Conservation (phyloP, 2,888 invertebrate species). For the Papilio demoleus region DNA sequence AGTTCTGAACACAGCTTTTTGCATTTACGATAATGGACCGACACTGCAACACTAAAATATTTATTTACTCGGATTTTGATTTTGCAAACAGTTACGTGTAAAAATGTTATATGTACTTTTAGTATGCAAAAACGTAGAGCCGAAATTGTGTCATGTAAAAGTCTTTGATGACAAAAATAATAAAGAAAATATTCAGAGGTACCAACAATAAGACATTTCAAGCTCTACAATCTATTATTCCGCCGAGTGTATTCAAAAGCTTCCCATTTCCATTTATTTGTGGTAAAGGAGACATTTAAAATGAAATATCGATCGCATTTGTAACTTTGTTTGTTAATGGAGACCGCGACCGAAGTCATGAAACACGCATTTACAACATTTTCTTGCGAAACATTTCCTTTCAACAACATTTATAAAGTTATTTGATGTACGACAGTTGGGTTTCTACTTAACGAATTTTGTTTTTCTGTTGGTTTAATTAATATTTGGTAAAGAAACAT, state of each 20-base stretch:
- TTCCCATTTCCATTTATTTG: constrained; percentile 26
- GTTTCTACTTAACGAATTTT: constrained; percentile 3
- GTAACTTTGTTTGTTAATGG: constrained; percentile 35
- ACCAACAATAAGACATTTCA: neutral
- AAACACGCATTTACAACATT: constrained; percentile 33
- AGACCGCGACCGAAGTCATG: constrained; percentile 26
- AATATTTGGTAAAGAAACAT: neutral
- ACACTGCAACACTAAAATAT: neutral
- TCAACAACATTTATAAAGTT: constrained; percentile 32
- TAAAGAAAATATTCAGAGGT: neutral
- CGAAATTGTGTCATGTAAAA: neutral
- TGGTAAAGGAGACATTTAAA: constrained; percentile 26
- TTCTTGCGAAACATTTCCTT: constrained; percentile 32
- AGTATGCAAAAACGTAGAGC: too few species aligned
- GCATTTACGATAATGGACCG: constrained; percentile 12
- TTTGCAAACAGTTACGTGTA: neutral
- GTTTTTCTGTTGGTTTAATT: constrained; percentile 1
- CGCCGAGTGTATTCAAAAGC: constrained; percentile 1
- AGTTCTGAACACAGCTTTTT: neutral
- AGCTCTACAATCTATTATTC: neutral
- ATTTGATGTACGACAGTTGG: constrained; percentile 17
- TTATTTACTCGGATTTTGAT: constrained; percentile 1
- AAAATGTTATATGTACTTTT: too few species aligned
- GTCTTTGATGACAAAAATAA: neutral
- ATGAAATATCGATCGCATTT: constrained; percentile 31